Conservation (phyloP, 1,140 invertebrate genomes). For the Propsilocerus akamusi region DNA sequence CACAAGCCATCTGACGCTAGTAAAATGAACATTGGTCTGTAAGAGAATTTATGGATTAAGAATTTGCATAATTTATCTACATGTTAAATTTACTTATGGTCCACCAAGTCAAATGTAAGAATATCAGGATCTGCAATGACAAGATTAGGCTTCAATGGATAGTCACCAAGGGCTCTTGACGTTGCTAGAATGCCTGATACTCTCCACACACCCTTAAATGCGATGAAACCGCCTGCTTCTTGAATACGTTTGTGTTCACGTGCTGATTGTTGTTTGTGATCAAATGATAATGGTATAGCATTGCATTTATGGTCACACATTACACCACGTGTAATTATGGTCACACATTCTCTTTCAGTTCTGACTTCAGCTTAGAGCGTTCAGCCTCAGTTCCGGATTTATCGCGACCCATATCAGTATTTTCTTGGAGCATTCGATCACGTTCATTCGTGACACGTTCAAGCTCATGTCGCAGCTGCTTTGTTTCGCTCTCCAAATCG, state of each 20-base stretch:
- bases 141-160: conserved; percentile 82
- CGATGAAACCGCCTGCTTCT: conserved; percentile 83
- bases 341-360: conserved; percentile 80
- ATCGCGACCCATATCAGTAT: conserved; percentile 63
- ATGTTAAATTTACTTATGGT: conserved; percentile 36
- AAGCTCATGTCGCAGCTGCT: conserved; percentile 56
- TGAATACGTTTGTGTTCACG: conserved; percentile 53
- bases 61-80: too few relatives aligned
- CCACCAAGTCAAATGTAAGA: conserved; percentile 72
- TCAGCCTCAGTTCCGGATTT: conserved; percentile 65
- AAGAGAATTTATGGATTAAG: not conserved
- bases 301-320: conserved; percentile 81
- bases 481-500: conserved; percentile 79
- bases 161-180: conserved; percentile 85
- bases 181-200: conserved; percentile 91
- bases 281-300: conserved; percentile 82
- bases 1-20: conserved; percentile 89
- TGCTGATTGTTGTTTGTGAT: conserved; percentile 92
- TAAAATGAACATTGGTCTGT: conserved; percentile 65
- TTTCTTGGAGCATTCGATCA: conserved; percentile 53
- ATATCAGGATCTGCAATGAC: conserved; percentile 93
- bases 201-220: conserved; percentile 90
- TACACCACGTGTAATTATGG: conserved; percentile 79
- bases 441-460: conserved; percentile 57
- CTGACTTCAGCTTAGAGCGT: conserved; percentile 51